Evolutionary conservation across 2,888 invertebrate species (phyloP).

Genomic region (Macaria notata): DNA sequence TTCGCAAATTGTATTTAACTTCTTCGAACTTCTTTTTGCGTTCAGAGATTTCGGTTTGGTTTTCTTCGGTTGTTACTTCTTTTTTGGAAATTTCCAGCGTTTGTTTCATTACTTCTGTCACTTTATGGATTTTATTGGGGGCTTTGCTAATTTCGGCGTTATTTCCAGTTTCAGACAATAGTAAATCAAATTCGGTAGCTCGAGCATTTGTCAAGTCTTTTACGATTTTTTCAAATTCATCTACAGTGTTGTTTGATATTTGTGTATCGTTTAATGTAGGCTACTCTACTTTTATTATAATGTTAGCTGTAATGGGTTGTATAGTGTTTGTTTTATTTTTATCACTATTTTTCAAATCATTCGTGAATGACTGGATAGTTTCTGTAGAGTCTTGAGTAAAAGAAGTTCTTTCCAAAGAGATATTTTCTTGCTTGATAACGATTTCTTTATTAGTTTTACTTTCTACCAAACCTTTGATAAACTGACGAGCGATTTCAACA

Average conservation of each 20-base stretch:
- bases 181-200: conserved; percentile 65
- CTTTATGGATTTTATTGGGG: no score
- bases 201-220: conserved; percentile 60
- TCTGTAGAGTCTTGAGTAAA: conserved; percentile 17
- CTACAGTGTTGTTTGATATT: conserved; percentile 52
- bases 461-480: conserved; percentile 45
- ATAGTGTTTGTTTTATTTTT: background rate
- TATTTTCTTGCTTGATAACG: conserved; percentile 31
- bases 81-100: background rate
- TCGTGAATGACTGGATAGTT: conserved; percentile 1
- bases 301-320: conserved; percentile 9
- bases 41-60: conserved; percentile 2
- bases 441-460: conserved; percentile 35
- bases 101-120: background rate
- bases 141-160: background rate
- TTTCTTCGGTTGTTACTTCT: conserved; percentile 1
- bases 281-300: conserved; percentile 24
- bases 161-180: conserved; percentile 37
- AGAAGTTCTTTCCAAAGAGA: conserved; percentile 23
- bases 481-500: conserved; percentile 39
- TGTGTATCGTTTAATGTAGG: conserved; percentile 23
- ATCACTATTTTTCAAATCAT: conserved; percentile 11
- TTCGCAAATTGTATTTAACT: conserved; percentile 59
- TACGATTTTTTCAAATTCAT: conserved; percentile 68
- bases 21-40: conserved; percentile 29